Conservation (phyloP, 2,888 invertebrate genomes). For the Diarsia rubi region DNA sequence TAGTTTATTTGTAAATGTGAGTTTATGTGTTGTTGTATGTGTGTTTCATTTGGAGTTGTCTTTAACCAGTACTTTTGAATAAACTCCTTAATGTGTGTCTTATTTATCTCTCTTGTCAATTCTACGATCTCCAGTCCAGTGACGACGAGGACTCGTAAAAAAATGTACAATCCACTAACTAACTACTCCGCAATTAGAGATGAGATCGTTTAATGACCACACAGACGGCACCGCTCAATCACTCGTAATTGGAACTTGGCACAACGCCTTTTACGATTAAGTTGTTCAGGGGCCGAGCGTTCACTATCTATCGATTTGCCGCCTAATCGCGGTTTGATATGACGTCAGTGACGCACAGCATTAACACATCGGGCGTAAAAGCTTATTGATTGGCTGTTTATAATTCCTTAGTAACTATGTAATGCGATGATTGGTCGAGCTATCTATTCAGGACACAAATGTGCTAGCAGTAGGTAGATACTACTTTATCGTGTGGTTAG, state of each 20-base stretch:
- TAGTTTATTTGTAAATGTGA: too few relatives aligned
- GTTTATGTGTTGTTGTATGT: too few relatives aligned
- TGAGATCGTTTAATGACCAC: constrained; percentile 78
- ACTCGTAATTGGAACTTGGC: constrained; percentile 82
- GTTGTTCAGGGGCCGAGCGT: constrained; percentile 68
- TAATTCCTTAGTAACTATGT: constrained; percentile 24
- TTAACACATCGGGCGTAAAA: constrained; percentile 51
- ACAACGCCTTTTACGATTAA: constrained; percentile 82
- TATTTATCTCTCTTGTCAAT: not conserved
- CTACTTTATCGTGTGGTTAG: not conserved
- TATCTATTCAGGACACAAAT: constrained; percentile 2
- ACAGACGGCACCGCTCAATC: constrained; percentile 79
- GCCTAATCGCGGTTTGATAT: constrained; percentile 70
- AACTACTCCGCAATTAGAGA: constrained; percentile 45
- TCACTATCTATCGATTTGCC: constrained; percentile 72
- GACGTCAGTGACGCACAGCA: constrained; percentile 62
- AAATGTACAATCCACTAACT: constrained; percentile 36
- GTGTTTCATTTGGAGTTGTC: not conserved
- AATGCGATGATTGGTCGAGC: constrained; percentile 20
- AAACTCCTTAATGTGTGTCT: not conserved
- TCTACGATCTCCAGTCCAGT: not conserved
- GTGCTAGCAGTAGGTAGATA: not conserved
- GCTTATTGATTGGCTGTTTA: constrained; percentile 49
- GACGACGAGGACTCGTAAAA: not conserved
- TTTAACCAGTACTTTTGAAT: not conserved